Evolutionary conservation across 2,888 invertebrate genomes (phyloP), one percentile per base, ranked within the genome.

Genomic region (Schizaphis graminum): DNA sequence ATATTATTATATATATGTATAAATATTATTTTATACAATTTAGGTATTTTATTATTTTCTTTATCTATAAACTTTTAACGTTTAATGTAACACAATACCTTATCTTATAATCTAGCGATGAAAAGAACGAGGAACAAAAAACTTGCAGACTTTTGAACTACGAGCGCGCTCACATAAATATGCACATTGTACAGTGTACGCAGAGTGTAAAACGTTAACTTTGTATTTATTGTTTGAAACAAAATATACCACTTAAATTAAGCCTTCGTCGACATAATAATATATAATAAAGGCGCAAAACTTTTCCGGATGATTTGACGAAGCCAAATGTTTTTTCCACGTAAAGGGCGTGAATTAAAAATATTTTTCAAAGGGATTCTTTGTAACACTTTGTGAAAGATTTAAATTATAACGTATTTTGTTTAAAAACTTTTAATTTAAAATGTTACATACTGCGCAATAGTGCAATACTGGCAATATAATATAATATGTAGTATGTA

Each of bases 391-490:
- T 84, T 41, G n/a, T 56, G 11, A 41, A 53, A 53, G 41, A 84
- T 91, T 84, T 91, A 84, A 56, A 91, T 91, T 84, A 44, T 56
- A 84, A 56, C 84, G 53, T 56, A 53, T 91, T 84, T 91, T 21
- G 53, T 84, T 84, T 21, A 21, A 41, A 91, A 91, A 91, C 84
- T 91, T 91, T 91, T 84, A 91, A 91, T 56, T 91, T 84, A 91
- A 91, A 91, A 56, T 91, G 35, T 77, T 77, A 77, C 35, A 77
- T 77, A 77, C 77, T 77, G 21, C 77, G 35, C 77, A 77, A 35
- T 77, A 35, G 21, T 35, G 35, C 77, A 77, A 35, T 77, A 35
- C 35, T 8, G 77, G 21, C 77, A 41, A 21, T 35, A 21, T 35
- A 77, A 77, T 77, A 77, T 77, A n/a, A 77, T 77, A n/a, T n/a